Evolutionary conservation across 2,113 vertebrate genomes (phyloP), one percentile per base, ranked within the genome.

Genomic region (Crotalus tigris): DNA sequence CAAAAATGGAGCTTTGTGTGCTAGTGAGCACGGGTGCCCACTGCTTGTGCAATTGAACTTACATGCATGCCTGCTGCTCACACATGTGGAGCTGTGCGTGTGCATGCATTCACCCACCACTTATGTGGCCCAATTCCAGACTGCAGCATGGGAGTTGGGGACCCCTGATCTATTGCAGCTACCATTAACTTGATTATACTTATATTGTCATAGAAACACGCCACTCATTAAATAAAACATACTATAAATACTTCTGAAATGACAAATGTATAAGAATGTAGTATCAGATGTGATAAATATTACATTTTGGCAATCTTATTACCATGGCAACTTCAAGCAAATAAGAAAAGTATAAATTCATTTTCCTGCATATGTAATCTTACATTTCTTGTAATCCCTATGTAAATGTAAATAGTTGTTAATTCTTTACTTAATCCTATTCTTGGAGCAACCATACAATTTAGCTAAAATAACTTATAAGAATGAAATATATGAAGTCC

Each of bases 371-470:
- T 53, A 69, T 33, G 11, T 6, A 44, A 85, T 61, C 53, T 91
- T 0, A 59, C 0, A 1, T 89, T 86, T 86, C 55, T 75, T n/a
- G 21, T n/a, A 29, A 44, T 8, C 1, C 39, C 33, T 39, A 61
- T 5, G 88, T 57, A 46, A 93, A 58, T 0, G 0, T n/a, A 91
- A 94, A 88, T 0, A 0, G n/a, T 64, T 90, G 58, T 88, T 90
- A 61, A 90, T 59, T 8, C 12, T 86, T 44, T 19, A 81, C 51
- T 81, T 55, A 33, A 75, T 1, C 5, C 53, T 21, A 0, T 69
- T 1, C 33, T 85, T 46, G 53, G 33, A 93, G 91, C 46, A 90
- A 46, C 1, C 49, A 7, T 0, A 0, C 54, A 33, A 51, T 3
- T 0, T 2, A 53, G 24, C 1, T 15, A 10, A 33, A 24, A 5